phyloP scores from a whole-genome alignment of 2,888 invertebrate genomes.

The Tachystola acroxantha region DNA sequence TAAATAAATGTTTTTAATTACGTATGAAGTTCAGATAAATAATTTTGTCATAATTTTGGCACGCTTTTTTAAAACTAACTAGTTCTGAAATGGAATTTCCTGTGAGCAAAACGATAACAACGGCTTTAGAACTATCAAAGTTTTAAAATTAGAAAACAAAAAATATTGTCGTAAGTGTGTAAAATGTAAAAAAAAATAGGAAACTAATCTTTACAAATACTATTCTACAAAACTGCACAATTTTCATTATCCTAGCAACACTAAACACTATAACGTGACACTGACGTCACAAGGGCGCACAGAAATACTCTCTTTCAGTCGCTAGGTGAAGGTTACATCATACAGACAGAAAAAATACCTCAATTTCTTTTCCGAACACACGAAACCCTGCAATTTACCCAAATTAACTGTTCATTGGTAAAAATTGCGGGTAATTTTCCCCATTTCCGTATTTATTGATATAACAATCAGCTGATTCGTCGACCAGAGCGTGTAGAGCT shows the following conservation, averaged over 20 bases:
- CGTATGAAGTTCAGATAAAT: too few relatives aligned
- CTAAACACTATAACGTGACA: constrained; percentile 46
- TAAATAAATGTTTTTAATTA: too few relatives aligned
- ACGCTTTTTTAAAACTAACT: too few relatives aligned
- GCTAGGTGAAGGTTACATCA: constrained; percentile 67
- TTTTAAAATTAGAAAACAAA: too few relatives aligned
- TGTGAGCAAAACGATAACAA: too few relatives aligned
- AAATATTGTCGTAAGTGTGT: too few relatives aligned
- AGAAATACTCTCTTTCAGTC: constrained; percentile 67
- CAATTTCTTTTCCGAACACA: not conserved
- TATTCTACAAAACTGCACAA: not conserved
- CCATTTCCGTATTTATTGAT: constrained; percentile 27
- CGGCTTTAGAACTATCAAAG: too few relatives aligned
- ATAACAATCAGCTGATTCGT: constrained; percentile 47
- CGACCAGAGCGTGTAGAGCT: too few relatives aligned
- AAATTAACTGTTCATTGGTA: not conserved
- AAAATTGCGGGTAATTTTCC: not conserved
- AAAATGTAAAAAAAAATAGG: too few relatives aligned
- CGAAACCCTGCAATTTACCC: not conserved
- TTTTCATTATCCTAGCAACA: constrained; percentile 51
- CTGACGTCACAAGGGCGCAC: constrained; percentile 69
- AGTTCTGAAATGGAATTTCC: too few relatives aligned
- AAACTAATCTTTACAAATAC: too few relatives aligned
- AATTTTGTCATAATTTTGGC: too few relatives aligned
- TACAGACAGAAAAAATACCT: not conserved